These are phyloP conservation scores for Mystacornis crossleyi DNA, from an alignment of 2,113 vertebrate species.

Conservation along the genomic window DNA sequence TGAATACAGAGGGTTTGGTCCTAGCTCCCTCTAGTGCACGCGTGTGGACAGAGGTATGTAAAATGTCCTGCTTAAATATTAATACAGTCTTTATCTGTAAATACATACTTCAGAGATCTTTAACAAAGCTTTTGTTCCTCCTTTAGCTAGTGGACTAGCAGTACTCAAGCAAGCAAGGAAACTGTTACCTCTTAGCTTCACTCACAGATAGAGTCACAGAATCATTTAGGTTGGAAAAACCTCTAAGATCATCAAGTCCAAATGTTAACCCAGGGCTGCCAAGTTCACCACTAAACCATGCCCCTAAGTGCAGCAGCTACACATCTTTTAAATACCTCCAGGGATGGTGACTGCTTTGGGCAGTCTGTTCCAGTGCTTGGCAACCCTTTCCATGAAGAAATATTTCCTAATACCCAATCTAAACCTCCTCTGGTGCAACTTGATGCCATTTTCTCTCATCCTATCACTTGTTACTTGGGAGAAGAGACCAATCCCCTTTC, in stretches of 20 bases:
- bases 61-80: neutral
- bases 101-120: neutral
- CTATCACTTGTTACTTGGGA: neutral
- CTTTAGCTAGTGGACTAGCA: neutral
- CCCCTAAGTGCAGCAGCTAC: neutral
- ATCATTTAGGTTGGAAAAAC: neutral
- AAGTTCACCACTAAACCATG: neutral
- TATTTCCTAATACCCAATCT: neutral
- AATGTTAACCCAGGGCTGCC: neutral
- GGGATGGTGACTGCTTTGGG: neutral
- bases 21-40: conserved; percentile 58
- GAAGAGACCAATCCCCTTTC: neutral
- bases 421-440: neutral
- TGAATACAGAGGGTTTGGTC: neutral
- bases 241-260: neutral
- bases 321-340: neutral
- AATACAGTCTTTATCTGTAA: neutral
- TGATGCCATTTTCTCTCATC: neutral
- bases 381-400: neutral
- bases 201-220: neutral
- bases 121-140: neutral
- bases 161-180: neutral
- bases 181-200: neutral
- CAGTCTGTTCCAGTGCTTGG: neutral
- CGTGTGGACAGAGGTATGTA: neutral